Evolutionary conservation across 1,140 invertebrate genomes (phyloP), one percentile per base, ranked within the genome.

Genomic region (Heliconius himera): DNA sequence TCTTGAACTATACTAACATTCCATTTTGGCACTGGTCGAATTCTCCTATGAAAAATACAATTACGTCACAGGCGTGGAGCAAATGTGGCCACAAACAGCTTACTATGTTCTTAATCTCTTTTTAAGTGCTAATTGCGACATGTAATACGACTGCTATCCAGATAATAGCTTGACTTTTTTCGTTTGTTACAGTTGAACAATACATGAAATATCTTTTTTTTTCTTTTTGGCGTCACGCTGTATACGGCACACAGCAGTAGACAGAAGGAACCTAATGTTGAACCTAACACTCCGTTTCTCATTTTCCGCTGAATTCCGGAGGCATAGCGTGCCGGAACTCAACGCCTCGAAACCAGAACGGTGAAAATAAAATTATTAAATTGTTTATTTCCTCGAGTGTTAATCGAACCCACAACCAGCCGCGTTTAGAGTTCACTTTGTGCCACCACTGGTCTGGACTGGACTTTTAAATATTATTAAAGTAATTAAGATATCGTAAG

Each of bases 21-120:
- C 9, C n/a, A 54, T 89, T 92, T 93, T 89, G 89, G 90, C 90
- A 89, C 82, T 80, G 76, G 70, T 73, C 66, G 66, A 78, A 78
- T 80, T 46, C 73, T 73, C 77, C 76, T 74, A 82, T 85, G 82
- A 86, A 87, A 84, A 82, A 51, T 84, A 73, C 77, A 83, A 83
- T 85, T 83, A 85, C 77, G 78, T 83, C 79, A 81, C 36, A 74
- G 73, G 70, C 83, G 82, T 84, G 74, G 54, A 76, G 78, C 16
- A 72, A 77, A 56, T 79, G 79, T 73, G 51, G 36, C 79, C 70
- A 56, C 74, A 80, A 82, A 82, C 74, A 66, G 80, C 76, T 75
- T 74, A 54, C 77, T 77, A 82, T 49, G 36, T 70, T 22, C 70
- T 66, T 81, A 81, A 81, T 77, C 75, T 81, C n/a, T 81, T 81